Conservation (phyloP, 1,140 invertebrate species). For the Zophobas morio region DNA sequence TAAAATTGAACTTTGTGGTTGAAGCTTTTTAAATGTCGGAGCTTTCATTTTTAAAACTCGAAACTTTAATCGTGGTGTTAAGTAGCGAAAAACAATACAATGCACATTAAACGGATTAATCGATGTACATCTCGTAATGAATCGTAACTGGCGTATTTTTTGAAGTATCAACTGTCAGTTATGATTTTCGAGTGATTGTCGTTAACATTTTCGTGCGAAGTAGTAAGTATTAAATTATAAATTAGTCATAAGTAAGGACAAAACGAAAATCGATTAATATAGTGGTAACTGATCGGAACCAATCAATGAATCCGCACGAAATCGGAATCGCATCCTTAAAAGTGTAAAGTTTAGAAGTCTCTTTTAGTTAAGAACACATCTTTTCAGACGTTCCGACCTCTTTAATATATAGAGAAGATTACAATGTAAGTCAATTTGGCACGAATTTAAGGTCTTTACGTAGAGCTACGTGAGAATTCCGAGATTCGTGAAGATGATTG, state of each 20-base stretch:
- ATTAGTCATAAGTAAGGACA: not conserved
- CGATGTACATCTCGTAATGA: no score
- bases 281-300: not conserved
- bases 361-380: slow-evolving; percentile 45
- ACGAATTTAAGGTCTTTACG: slow-evolving; percentile 48
- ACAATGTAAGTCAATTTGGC: slow-evolving; percentile 52
- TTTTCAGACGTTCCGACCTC: slow-evolving; percentile 34
- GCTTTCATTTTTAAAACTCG: no score
- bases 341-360: slow-evolving; percentile 26
- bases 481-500: slow-evolving; percentile 45
- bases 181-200: no score
- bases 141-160: no score
- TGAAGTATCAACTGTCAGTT: no score
- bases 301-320: not conserved
- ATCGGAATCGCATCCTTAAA: slow-evolving; percentile 5
- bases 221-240: not conserved
- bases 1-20: no score
- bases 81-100: no score
- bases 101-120: no score
- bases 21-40: no score
- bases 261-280: slow-evolving; percentile 6
- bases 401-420: slow-evolving; percentile 51
- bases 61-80: no score
- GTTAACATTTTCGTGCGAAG: no score
- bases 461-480: slow-evolving; percentile 48